phyloP scores from a whole-genome alignment of 2,797 vertebrate genomes.

The Varecia variegata region DNA sequence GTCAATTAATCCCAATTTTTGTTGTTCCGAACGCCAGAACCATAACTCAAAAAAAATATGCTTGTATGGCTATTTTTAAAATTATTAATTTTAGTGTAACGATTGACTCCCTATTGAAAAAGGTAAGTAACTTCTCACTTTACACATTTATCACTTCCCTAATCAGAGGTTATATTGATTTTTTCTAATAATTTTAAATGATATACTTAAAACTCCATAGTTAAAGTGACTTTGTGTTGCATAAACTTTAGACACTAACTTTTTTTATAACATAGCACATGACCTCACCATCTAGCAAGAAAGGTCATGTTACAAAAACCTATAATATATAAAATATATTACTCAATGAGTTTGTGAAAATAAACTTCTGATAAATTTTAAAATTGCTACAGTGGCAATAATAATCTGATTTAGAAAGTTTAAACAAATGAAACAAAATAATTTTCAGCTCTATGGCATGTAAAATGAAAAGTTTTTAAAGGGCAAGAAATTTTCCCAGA shows the following conservation, averaged over 20 bases:
- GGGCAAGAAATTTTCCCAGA: background rate
- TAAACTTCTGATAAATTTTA: conserved; percentile 25
- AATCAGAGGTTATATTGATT: background rate
- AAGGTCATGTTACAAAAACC: background rate
- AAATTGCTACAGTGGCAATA: background rate
- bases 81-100: background rate
- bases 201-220: background rate
- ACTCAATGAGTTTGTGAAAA: background rate
- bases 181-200: background rate
- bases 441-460: background rate
- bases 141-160: background rate
- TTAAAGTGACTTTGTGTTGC: background rate
- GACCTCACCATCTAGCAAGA: background rate
- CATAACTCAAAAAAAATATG: background rate
- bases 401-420: background rate
- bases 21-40: background rate
- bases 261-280: background rate
- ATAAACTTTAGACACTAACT: background rate
- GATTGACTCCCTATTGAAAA: background rate
- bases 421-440: background rate
- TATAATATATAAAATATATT: background rate
- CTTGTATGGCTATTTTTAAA: background rate
- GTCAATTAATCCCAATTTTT: conserved; percentile 24
- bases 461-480: background rate
- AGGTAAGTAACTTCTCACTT: background rate